Conservation (phyloP, 2,113 vertebrate genomes). For the Todiramphus saurophagus region DNA sequence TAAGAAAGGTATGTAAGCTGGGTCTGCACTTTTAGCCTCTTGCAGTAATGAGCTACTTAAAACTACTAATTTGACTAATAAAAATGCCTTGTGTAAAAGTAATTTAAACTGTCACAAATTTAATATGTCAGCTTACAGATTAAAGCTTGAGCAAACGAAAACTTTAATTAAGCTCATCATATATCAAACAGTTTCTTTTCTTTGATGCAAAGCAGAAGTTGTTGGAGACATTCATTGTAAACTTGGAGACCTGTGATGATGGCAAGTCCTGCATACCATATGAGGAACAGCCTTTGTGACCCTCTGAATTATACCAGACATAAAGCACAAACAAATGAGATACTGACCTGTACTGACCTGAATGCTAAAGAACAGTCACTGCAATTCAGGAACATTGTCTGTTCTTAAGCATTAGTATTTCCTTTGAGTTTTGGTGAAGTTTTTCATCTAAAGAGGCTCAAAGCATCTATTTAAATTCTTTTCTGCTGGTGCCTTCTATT, state of each 20-base stretch:
- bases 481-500: neutral
- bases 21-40: neutral
- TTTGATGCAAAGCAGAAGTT: conserved; percentile 18
- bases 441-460: neutral
- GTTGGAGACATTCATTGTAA: neutral
- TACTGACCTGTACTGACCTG: neutral
- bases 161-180: conserved; percentile 24
- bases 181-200: neutral
- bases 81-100: neutral
- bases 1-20: neutral
- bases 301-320: neutral
- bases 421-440: neutral
- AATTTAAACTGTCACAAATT: conserved; percentile 7
- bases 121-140: neutral
- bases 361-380: neutral
- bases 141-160: neutral
- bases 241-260: neutral
- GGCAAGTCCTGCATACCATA: neutral
- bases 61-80: neutral
- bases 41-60: neutral
- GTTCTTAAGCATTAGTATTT: neutral
- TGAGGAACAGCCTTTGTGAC: neutral
- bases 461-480: neutral
- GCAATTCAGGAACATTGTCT: neutral
- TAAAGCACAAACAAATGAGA: neutral